Evolutionary conservation across 2,113 vertebrate genomes (phyloP), one percentile per base, ranked within the genome.

Genomic region (Hystrix cristata): DNA sequence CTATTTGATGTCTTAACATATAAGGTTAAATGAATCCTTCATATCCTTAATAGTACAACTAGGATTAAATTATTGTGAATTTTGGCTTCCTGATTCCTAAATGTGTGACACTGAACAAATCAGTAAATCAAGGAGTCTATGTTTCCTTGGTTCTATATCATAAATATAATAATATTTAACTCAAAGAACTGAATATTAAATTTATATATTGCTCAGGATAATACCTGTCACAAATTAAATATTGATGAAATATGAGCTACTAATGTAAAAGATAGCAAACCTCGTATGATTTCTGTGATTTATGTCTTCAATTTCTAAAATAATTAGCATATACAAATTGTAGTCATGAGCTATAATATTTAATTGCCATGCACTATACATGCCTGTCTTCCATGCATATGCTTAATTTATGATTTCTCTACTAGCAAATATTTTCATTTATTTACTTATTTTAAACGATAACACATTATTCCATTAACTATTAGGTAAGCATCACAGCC

Each of bases 131-230:
- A 48, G 15, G 9, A 96, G 4, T 25, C 18, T 76, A 3, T 72
- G 3, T 67, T 90, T 95, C 14, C 19, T 96, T 43, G 78, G 14
- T 5, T 64, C 7, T 53, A 55, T 64, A 13, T 27, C 64, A 34
- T n/a, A 46, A 89, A 86, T 48, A 82, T 51, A 81, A 69, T 65
- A 62, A 46, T 85, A 93, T 78, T 91, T 90, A 92, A 83, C 25
- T 86, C 7, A 94, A 90, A 60, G 0, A 5, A 87, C 34, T 93
- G 16, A 62, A 16, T 78, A 65, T 60, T 74, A 95, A 43, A 86
- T 82, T 72, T 65, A 64, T 31, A 65, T 51, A 25, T 51, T 76
- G 23, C 53, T 60, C 95, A 38, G 2, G 87, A 76, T 4, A 84
- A 9, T 93, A 60, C 29, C 3, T 72, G 3, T 55, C 67, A 65